These are phyloP conservation scores for Gavia stellata DNA, from an alignment of 2,113 vertebrate species.

Conservation along the genomic window DNA sequence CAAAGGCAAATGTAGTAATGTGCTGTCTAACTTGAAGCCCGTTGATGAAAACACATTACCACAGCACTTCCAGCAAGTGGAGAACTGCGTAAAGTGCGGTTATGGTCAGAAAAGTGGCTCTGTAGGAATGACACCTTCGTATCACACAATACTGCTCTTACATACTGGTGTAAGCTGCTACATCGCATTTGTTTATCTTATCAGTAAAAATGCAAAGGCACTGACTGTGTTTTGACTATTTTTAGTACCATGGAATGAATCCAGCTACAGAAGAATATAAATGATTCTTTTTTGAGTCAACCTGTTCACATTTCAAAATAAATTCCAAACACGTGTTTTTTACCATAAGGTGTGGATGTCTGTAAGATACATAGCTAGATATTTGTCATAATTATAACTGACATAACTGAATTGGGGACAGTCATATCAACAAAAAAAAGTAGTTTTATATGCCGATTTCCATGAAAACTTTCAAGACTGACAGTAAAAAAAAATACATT, in stretches of 20 bases:
- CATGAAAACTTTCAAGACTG: neutral
- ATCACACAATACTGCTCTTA: neutral
- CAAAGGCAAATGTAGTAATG: neutral
- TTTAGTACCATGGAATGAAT: neutral
- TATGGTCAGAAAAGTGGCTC: neutral
- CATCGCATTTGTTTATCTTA: neutral
- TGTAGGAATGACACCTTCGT: neutral
- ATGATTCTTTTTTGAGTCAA: neutral
- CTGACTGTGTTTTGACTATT: neutral
- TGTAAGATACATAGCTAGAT: neutral
- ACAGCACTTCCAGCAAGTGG: neutral
- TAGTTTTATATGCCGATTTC: neutral
- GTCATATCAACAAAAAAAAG: neutral
- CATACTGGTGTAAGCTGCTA: neutral
- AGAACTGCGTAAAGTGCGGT: neutral
- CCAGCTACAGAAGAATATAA: neutral
- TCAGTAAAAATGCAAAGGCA: neutral
- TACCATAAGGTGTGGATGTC: neutral
- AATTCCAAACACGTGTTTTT: neutral
- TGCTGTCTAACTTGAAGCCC: neutral
- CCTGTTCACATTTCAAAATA: neutral
- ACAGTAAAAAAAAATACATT: neutral
- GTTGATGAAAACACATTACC: neutral
- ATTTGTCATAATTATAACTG: neutral
- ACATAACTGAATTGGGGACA: neutral